These are phyloP conservation scores for Ceratothoa steindachneri DNA, from an alignment of 2,888 invertebrate species.

Conservation along the genomic window DNA sequence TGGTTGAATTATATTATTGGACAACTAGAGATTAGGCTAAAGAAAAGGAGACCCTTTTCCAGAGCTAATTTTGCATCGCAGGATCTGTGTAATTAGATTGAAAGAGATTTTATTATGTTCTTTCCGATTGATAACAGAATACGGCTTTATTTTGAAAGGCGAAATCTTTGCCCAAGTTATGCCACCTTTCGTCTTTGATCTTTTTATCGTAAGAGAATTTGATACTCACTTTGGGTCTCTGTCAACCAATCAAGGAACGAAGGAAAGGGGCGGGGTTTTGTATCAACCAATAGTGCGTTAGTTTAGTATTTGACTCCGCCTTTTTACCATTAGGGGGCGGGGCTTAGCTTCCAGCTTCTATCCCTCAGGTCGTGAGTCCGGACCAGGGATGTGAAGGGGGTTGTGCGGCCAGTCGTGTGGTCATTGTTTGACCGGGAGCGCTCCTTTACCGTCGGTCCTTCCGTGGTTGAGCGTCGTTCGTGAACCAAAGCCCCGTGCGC, in stretches of 20 bases:
- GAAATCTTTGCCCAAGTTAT: constrained; percentile 40
- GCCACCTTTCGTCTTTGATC: constrained; percentile 31
- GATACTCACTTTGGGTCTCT: constrained; percentile 24
- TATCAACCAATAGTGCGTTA: not conserved
- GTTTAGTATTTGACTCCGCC: not conserved
- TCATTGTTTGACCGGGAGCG: not conserved
- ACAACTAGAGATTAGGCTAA: no score
- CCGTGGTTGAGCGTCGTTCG: no score
- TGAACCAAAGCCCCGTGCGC: no score
- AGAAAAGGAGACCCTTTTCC: no score
- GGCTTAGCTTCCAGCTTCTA: not conserved
- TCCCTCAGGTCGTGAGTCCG: no score
- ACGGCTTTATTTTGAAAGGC: constrained; percentile 34
- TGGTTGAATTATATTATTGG: no score
- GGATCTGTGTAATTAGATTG: constrained; percentile 43
- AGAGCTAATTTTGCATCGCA: constrained; percentile 13
- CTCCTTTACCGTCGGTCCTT: not conserved
- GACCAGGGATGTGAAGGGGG: no score
- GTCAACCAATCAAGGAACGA: constrained; percentile 27
- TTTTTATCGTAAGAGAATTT: constrained; percentile 33
- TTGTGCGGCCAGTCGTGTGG: not conserved
- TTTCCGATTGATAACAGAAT: constrained; percentile 35
- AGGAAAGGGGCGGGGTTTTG: constrained; percentile 6
- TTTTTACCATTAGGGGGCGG: not conserved
- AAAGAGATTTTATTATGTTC: constrained; percentile 40